Base-by-base conservation (phyloP, 1,140 invertebrate species). In the Drosophila sechellia region DNA sequence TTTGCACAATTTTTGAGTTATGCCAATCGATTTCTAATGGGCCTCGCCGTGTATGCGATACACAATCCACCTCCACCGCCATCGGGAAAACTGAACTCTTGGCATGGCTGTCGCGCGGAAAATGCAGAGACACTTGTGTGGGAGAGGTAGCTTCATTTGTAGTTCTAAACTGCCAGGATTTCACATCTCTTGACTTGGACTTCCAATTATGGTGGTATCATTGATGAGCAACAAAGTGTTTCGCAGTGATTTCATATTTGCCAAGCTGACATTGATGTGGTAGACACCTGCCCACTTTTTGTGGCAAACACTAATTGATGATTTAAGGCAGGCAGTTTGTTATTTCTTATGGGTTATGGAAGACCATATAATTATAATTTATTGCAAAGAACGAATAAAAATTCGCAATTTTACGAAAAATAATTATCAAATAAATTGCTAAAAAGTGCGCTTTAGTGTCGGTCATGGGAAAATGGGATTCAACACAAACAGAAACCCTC, bases 1-100 rank as follows among this genome's bases (percentile, higher is more conserved):
- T 45, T 45, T 45, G 42, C 42, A 45, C 42, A 45, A 45, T 45
- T 45, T 45, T 45, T 45, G 42, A 45, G 42, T 45, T 45, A 45
- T 45, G 42, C 20, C 42, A 45, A 45, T 45, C 42, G 42, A 20
- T 45, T 45, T 45, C 42, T 45, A 45, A 45, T 45, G 42, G 42
- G 42, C 42, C 15, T 45, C 42, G 42, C 17, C 42, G 8, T 15
- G 42, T 17, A 4, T 43, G 42, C 17, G 39, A 8, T 15, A 15
- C 40, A 3, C 6, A 42, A 42, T 15, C 40, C 40, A 6, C n/a
- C 6, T 15, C 40, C 40, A 6, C n/a, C 6, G 15, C 40, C 8
- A 20, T 8, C 10, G 8, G 40, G 42, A 45, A 20, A 45, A 20
- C 17, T 0, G 6, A 15, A 15, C 40, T 10, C 6, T 8, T 42